Evolutionary conservation across 2,888 invertebrate genomes (phyloP).

Genomic region (Spatulosminthurus flaviceps): DNA sequence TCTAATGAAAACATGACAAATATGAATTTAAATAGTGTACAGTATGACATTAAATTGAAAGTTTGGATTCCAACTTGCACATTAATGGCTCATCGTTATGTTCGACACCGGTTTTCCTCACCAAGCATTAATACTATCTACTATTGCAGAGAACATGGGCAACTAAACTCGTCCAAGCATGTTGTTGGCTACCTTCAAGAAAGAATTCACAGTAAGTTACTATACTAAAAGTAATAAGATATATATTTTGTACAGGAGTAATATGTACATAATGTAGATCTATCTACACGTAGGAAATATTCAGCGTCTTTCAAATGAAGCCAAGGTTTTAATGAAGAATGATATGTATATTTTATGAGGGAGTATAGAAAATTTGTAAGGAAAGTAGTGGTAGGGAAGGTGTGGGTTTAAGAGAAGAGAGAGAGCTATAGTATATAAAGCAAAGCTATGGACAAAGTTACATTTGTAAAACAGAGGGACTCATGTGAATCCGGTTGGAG

Average conservation of each 20-base stretch:
- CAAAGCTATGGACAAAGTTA: background rate
- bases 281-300: too few relatives aligned
- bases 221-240: too few relatives aligned
- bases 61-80: slow-evolving; percentile 15
- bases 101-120: slow-evolving; percentile 34
- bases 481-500: too few relatives aligned
- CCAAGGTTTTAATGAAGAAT: too few relatives aligned
- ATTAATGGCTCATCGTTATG: slow-evolving; percentile 37
- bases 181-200: background rate
- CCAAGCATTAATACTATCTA: background rate
- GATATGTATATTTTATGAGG: too few relatives aligned
- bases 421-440: too few relatives aligned
- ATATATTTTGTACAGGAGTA: background rate
- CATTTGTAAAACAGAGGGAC: too few relatives aligned
- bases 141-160: background rate
- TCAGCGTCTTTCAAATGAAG: too few relatives aligned
- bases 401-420: too few relatives aligned
- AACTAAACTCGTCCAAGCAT: slow-evolving; percentile 28
- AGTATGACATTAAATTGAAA: slow-evolving; percentile 38
- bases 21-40: slow-evolving; percentile 25
- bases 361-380: too few relatives aligned
- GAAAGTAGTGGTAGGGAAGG: too few relatives aligned
- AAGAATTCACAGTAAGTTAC: slow-evolving; percentile 5
- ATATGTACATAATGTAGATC: background rate
- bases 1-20: slow-evolving; percentile 31